These are phyloP conservation scores for Acanthosepion esculentum DNA, from an alignment of 2,888 invertebrate species.

Conservation along the genomic window DNA sequence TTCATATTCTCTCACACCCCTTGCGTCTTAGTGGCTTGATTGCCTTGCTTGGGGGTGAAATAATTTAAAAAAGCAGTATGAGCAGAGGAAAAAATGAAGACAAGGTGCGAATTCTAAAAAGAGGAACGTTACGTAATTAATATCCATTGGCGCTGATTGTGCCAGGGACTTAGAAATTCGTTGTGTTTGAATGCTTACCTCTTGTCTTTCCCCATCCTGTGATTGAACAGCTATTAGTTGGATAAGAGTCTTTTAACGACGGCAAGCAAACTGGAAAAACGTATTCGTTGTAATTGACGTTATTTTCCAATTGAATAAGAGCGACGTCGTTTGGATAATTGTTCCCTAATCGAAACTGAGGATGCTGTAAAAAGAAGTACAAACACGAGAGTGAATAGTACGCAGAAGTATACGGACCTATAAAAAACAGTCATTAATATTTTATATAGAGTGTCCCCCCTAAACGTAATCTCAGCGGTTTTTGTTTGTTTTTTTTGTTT, in stretches of 20 bases:
- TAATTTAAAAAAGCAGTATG: no score
- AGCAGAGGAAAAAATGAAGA: no score
- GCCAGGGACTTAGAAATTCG: no score
- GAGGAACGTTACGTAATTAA: not conserved
- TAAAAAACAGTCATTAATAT: no score
- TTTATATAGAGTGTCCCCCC: no score
- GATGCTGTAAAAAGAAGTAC: not conserved
- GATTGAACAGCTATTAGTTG: not conserved
- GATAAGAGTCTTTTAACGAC: not conserved
- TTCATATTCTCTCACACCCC: no score
- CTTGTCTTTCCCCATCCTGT: conserved; percentile 39
- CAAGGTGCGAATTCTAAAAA: no score
- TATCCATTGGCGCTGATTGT: no score
- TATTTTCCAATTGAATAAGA: not conserved
- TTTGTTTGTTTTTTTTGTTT: no score
- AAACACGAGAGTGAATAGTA: not conserved
- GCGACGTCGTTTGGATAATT: conserved; percentile 44
- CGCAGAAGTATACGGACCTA: not conserved
- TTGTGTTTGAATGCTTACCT: not conserved
- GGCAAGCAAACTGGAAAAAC: not conserved
- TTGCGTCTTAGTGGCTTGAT: no score
- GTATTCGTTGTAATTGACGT: not conserved
- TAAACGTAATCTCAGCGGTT: no score
- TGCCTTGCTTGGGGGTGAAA: no score
- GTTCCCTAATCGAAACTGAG: not conserved